Percentiles rank a stretch among this genome's conserved stretches.
phyloP scores from a whole-genome alignment of 92 coral and sea anemone genomes.

The Porites cylindrica region DNA sequence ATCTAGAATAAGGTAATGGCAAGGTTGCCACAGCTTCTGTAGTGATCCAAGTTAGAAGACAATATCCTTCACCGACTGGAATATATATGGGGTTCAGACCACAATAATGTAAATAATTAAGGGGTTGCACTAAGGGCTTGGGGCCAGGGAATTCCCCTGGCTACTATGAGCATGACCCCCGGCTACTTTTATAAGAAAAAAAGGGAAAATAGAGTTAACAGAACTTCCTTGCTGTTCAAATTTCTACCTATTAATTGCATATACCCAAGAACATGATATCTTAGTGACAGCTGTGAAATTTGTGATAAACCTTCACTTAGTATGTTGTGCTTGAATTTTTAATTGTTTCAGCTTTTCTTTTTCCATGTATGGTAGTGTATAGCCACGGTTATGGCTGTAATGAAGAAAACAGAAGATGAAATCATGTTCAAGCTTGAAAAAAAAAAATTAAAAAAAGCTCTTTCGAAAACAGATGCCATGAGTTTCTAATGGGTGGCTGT shows the following conservation, averaged over 20 bases:
- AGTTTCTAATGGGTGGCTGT: neutral
- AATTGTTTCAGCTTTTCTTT: constrained; percentile 4
- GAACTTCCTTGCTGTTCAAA: no score
- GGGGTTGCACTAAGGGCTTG: no score
- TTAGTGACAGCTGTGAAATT: neutral
- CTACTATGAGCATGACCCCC: no score
- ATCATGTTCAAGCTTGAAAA: neutral
- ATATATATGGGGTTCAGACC: constrained; percentile 61
- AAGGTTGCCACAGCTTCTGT: constrained; percentile 70
- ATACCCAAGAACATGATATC: no score
- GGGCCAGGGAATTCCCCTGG: no score
- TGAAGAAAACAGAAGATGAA: neutral
- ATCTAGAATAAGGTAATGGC: constrained; percentile 30
- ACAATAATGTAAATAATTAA: constrained; percentile 13
- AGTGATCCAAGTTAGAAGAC: constrained; percentile 34
- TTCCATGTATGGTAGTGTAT: constrained; percentile 11
- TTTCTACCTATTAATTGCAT: no score
- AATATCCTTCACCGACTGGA: constrained; percentile 67
- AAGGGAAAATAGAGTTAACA: no score
- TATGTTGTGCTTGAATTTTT: neutral
- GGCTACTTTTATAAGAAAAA: no score
- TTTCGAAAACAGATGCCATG: constrained; percentile 2
- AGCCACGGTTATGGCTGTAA: neutral
- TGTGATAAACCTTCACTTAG: neutral
- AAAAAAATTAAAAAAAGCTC: neutral